Base-by-base conservation (phyloP, 2,113 vertebrate species). In the Bubo bubo region DNA sequence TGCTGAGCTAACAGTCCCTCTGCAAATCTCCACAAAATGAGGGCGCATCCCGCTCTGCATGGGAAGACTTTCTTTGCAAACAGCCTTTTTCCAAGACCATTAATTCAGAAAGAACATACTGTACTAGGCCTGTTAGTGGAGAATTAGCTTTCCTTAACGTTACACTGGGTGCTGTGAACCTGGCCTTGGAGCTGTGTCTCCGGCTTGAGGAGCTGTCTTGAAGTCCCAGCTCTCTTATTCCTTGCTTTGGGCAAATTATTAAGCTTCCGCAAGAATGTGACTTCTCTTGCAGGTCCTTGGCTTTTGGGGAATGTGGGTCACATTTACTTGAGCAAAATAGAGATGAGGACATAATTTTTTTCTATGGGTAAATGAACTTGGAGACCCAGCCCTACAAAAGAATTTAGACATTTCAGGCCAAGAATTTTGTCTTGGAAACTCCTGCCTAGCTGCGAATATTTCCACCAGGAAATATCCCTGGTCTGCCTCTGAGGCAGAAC, bases 201-300 rank as follows among this genome's bases (percentile, higher is more conserved):
- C 76, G 71, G 68, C 18, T 74, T 4, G 1, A 77, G 68, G 41
- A 93, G 22, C 55, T 47, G 15, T 6, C 9, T 14, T 62, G 23
- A 62, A 77, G 67, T 43, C 53, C 35, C 55, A 55, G 59, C 10
- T 80, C 39, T 75, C 26, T 53, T 88, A 67, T 30, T 88, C 41
- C 59, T 93, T 75, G 47, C 79, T 92, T 92, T 81, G 88, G 90
- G 94, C 88, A 74, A 95, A 86, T 68, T 66, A 52, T 72, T 71
- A 35, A 59, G 52, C 20, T 95, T 55, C 88, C 35, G 0, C 86
- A 92, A 79, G 88, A 88, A 88, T 74, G 79, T 73, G 47, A 68
- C 60, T 75, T 92, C 80, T 85, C 77, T 49, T 74, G 56, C 39
- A 52, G 23, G 37, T 58, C 37, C 15, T 60, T 16, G 6, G 84